Conservation (phyloP, 2,113 vertebrate species). For the Sorex araneus region DNA sequence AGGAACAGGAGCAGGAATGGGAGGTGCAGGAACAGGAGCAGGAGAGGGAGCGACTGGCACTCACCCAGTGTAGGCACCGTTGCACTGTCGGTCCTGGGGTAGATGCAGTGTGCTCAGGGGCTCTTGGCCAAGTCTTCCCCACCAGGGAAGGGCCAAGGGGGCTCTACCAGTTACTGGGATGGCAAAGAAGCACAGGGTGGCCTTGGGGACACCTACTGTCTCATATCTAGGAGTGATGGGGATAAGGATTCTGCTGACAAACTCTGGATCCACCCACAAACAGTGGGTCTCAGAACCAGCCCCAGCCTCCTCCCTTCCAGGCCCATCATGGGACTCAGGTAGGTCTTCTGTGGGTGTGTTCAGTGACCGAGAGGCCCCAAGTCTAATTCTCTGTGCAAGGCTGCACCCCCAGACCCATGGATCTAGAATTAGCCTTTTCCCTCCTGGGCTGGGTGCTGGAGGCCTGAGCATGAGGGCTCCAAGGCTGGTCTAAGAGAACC, state of each 20-base stretch:
- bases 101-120: fast-evolving
- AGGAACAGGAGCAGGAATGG: no score
- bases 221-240: background rate
- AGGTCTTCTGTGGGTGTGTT: background rate
- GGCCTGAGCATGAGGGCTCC: background rate
- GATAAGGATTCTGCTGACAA: background rate
- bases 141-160: background rate
- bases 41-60: no score
- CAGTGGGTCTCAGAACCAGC: background rate
- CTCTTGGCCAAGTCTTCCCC: no score
- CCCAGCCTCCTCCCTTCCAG: background rate
- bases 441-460: background rate
- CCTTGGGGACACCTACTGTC: background rate
- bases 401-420: background rate
- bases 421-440: no score
- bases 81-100: no score
- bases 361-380: background rate
- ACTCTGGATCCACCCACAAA: background rate
- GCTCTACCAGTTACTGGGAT: background rate
- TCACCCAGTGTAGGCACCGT: no score
- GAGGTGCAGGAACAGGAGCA: no score
- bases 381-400: no score
- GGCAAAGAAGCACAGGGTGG: background rate
- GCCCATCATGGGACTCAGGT: background rate
- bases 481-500: background rate